Base-by-base conservation (phyloP, 2,113 vertebrate genomes). In the Callithrix jacchus region DNA sequence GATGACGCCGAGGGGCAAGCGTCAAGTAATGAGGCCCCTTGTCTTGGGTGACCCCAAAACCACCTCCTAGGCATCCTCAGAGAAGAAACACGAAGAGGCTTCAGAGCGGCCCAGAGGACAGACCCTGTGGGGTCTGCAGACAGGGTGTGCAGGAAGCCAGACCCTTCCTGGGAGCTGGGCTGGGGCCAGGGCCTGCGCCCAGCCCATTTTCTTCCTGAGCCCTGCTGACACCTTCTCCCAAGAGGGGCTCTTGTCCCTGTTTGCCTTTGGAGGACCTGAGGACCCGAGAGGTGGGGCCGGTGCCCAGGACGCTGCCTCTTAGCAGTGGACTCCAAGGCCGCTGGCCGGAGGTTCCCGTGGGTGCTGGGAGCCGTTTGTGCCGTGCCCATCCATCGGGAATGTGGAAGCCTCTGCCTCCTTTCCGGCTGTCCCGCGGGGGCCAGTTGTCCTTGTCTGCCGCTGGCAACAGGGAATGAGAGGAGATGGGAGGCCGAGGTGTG, bases 311-410 rank as follows among this genome's bases (percentile, higher is more conserved):
- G n/a, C n/a, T n/a, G n/a, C n/a, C n/a, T n/a, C n/a, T n/a, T n/a
- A n/a, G n/a, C n/a, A n/a, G 4, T 18, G 17, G 32, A 27, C 18
- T 66, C 37, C 45, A 6, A 18, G 45, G n/a, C 74, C n/a, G 27
- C 61, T 30, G 61, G 70, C 27, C 6, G 1, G 25, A 25, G 56
- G 23, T 37, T 45, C 56, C 25, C 0, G 1, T 7, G 25, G 42
- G 49, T n/a, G 64, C n/a, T 0, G 20, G 77, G 20, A 27, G n/a
- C 6, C 0, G 2, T n/a, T 42, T 35, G 12, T 0, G 2, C 9
- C 4, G 8, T 1, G 3, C 32, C 3, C 52, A 2, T 32, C 49
- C 52, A 12, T 8, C 47, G 10, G 82, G 58, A 30, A 20, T 3
- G 7, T 18, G 71, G 40, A 18, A 18, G 58, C 49, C 3, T 58